Evolutionary conservation across 2,888 invertebrate species (phyloP).

Genomic region (Clusia tigrina): DNA sequence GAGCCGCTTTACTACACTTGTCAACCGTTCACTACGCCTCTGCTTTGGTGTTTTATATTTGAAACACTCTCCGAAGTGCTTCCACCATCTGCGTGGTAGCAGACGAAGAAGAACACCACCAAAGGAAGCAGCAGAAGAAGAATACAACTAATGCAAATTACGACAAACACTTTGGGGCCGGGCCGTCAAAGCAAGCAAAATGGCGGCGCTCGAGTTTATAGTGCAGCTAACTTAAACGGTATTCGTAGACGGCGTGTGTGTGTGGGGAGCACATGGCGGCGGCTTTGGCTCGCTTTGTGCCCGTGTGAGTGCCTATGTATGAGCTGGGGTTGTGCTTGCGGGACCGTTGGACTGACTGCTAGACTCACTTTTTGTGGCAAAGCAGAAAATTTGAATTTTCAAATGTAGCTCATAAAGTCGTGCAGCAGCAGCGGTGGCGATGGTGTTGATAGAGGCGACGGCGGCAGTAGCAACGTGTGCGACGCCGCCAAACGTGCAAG

Average conservation of each 20-base stretch:
- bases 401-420: neutral
- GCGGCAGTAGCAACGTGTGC: neutral
- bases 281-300: neutral
- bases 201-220: conserved; percentile 26
- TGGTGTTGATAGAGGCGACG: conserved; percentile 32
- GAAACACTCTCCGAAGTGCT: too few species aligned
- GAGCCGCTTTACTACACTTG: too few species aligned
- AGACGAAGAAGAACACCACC: neutral
- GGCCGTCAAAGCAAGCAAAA: conserved; percentile 24
- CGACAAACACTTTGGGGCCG: conserved; percentile 27
- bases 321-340: too few species aligned
- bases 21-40: too few species aligned
- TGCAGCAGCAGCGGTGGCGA: conserved; percentile 2
- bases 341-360: too few species aligned
- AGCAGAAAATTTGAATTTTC: conserved; percentile 25
- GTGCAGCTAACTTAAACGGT: neutral
- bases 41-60: too few species aligned
- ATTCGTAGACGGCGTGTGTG: neutral
- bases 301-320: neutral
- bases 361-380: neutral
- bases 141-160: conserved; percentile 30
- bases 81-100: too few species aligned
- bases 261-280: neutral
- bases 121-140: neutral
- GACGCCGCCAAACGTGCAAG: too few species aligned